Percentiles rank a stretch among this genome's conserved stretches.
Conservation (phyloP, 2,113 vertebrate species). For the Cichladusa arquata region DNA sequence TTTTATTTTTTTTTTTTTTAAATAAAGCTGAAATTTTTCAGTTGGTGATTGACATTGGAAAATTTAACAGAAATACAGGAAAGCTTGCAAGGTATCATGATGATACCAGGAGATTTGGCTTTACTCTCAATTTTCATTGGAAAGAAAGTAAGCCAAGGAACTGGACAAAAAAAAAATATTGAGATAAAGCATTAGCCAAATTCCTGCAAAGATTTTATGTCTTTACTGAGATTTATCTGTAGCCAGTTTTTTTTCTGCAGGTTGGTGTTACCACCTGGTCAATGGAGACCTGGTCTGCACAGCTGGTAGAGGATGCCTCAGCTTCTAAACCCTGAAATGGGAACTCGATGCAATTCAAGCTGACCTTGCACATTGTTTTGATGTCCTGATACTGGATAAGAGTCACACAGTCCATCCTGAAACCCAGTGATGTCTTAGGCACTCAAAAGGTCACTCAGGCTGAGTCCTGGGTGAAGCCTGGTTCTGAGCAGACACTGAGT, state of each 20-base stretch:
- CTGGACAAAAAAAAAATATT: not conserved
- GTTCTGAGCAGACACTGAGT: too few species aligned
- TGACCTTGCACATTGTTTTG: not conserved
- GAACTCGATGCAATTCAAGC: not conserved
- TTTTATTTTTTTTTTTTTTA: not conserved
- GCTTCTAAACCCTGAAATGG: not conserved
- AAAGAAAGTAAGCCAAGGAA: not conserved
- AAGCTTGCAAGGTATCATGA: not conserved
- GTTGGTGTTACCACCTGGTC: not conserved
- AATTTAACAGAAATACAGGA: not conserved
- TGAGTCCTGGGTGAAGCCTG: not conserved
- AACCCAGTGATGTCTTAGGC: not conserved
- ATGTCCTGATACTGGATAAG: not conserved
- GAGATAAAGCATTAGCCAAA: not conserved
- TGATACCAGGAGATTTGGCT: not conserved
- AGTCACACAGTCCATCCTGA: not conserved
- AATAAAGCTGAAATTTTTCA: not conserved
- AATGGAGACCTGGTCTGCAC: not conserved
- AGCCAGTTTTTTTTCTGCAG: not conserved
- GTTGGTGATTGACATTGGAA: not conserved
- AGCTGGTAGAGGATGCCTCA: rapidly evolving
- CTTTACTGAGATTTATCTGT: not conserved
- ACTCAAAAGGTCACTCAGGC: not conserved
- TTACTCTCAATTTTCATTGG: not conserved
- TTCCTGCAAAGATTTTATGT: not conserved